Evolutionary conservation across 1,140 invertebrate species (phyloP).

Genomic region (Psix sp.): DNA sequence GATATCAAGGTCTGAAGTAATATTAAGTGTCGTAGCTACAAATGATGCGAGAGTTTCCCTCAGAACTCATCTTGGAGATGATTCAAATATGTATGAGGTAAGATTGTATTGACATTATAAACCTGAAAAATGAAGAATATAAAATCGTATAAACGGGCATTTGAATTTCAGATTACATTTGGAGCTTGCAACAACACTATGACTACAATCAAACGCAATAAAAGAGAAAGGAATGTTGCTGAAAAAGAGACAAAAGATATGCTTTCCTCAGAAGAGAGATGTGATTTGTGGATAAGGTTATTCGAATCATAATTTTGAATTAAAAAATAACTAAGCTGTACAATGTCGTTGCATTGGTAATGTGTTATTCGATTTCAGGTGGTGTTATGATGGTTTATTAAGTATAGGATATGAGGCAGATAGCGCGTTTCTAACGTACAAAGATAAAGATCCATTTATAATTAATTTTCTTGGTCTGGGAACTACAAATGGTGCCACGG

Average conservation of each 20-base stretch:
- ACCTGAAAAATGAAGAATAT: too few species aligned
- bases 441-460: conserved; percentile 64
- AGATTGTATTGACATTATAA: too few species aligned
- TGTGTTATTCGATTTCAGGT: conserved; percentile 52
- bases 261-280: conserved; percentile 54
- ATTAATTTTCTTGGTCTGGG: conserved; percentile 69
- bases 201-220: conserved; percentile 63
- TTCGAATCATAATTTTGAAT: background rate
- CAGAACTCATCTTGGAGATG: conserved; percentile 64
- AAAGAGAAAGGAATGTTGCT: conserved; percentile 53
- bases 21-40: conserved; percentile 58
- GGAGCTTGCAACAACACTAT: conserved; percentile 66
- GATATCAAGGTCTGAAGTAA: conserved; percentile 60
- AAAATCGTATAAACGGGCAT: background rate
- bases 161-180: conserved; percentile 60
- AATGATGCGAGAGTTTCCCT: conserved; percentile 68
- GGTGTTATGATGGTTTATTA: conserved; percentile 64
- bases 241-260: conserved; percentile 64
- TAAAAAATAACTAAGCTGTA: background rate
- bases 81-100: conserved; percentile 68
- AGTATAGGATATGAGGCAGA: conserved; percentile 55
- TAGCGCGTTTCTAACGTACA: conserved; percentile 60
- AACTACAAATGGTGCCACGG: conserved; percentile 66
- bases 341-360: too few species aligned
- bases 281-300: conserved; percentile 66